Conservation (phyloP, 1,140 invertebrate species). For the Drosophila asahinai region DNA sequence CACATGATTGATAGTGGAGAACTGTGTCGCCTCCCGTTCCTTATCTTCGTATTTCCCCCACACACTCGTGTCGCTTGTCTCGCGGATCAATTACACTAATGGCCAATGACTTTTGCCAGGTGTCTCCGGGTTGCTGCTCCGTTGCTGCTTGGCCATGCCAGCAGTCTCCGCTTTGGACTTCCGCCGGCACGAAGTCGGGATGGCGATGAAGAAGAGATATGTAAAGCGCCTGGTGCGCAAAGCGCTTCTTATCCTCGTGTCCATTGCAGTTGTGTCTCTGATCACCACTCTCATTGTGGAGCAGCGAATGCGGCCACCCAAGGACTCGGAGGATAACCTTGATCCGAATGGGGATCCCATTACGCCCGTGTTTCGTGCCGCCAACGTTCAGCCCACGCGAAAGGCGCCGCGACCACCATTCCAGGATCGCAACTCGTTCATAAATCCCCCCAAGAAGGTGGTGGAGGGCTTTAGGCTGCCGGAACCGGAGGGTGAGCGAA, state of each 20-base stretch:
- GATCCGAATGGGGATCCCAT: constrained; percentile 74
- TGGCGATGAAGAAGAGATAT: constrained; percentile 71
- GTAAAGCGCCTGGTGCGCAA: constrained; percentile 74
- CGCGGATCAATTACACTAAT: constrained; percentile 68
- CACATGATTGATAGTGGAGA: constrained; percentile 72
- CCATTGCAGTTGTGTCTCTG: constrained; percentile 55
- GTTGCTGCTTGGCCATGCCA: constrained; percentile 11
- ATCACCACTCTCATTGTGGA: constrained; percentile 75
- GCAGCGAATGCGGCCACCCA: constrained; percentile 26
- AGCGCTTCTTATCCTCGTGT: constrained; percentile 49
- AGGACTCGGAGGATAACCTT: constrained; percentile 26
- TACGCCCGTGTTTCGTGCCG: constrained; percentile 50
- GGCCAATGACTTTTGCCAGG: constrained; percentile 57
- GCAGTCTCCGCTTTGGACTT: constrained; percentile 40
- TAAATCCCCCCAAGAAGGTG: constrained; percentile 1
- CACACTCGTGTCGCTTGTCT: background rate
- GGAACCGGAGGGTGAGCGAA: constrained; percentile 82
- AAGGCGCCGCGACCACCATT: constrained; percentile 59
- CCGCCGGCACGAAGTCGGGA: constrained; percentile 32
- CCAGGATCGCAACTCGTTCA: constrained; percentile 57
- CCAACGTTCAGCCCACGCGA: constrained; percentile 23
- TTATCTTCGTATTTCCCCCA: constrained; percentile 36
- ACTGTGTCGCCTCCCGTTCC: constrained; percentile 29
- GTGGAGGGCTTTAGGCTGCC: constrained; percentile 49
- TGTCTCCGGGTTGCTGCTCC: constrained; percentile 44